phyloP scores from a whole-genome alignment of 2,888 invertebrate genomes.

The Liopterus haemorrhoidalis region DNA sequence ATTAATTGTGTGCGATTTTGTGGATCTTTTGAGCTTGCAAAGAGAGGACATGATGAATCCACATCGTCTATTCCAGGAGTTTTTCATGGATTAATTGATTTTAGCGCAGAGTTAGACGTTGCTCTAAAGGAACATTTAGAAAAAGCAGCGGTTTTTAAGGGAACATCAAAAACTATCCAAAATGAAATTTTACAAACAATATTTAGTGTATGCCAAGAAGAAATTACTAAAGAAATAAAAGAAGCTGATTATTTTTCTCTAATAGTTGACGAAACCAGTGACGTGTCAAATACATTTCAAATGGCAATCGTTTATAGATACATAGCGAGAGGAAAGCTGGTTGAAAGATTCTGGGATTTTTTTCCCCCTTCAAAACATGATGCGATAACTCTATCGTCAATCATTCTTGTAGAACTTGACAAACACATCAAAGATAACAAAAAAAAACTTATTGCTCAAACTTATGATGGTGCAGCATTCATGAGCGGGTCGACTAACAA shows the following conservation, averaged over 20 bases:
- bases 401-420: slow-evolving; percentile 26
- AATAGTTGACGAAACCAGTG: slow-evolving; percentile 33
- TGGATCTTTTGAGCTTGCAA: slow-evolving; percentile 2
- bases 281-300: slow-evolving; percentile 25
- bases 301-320: slow-evolving; percentile 32
- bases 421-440: slow-evolving; percentile 11
- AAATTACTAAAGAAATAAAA: slow-evolving; percentile 30
- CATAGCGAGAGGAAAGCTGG: slow-evolving; percentile 26
- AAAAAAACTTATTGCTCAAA: slow-evolving; percentile 32
- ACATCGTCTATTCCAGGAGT: slow-evolving; percentile 23
- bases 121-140: slow-evolving; percentile 29
- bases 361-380: slow-evolving; percentile 23
- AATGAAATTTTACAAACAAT: slow-evolving; percentile 34
- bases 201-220: slow-evolving; percentile 29
- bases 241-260: slow-evolving; percentile 30
- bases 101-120: slow-evolving; percentile 28
- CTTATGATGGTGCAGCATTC: slow-evolving; percentile 31
- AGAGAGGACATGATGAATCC: slow-evolving; percentile 26
- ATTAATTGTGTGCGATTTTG: slow-evolving; percentile 19
- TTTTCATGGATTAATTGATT: slow-evolving; percentile 28
- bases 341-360: slow-evolving; percentile 34
- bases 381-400: slow-evolving; percentile 24
- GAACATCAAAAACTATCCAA: slow-evolving; percentile 32
- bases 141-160: slow-evolving; percentile 29
- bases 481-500: neutral